Evolutionary conservation across 2,888 invertebrate species (phyloP), one percentile per base, ranked within the genome.

Genomic region (Polydrusus tereticollis): DNA sequence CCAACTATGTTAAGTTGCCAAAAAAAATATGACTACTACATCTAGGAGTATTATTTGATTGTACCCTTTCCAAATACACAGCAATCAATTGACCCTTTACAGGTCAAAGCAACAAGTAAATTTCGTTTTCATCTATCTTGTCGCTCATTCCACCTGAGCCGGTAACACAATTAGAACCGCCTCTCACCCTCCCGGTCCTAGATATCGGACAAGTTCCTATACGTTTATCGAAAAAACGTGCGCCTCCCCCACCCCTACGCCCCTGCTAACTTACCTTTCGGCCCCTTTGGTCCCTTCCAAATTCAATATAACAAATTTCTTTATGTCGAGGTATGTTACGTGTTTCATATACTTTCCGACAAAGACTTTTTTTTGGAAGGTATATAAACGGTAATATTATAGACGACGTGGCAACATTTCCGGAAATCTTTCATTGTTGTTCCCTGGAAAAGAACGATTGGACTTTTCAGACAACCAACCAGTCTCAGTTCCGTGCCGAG

Each of bases 221-320:
- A 36, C 55, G 38, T 50, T 64, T 52, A 64, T 52, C 64, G 64
- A 50, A 64, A 52, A 64, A 52, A 18, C 52, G 52, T 64, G 21
- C 36, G 4, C 23, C 41, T 41, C 38, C 41, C 26, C 38, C 55
- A 26, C 5, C 45, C 23, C 23, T 23, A 7, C 21, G 41, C 38
- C 38, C 60, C 1, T 16, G 12, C 18, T 60, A 23, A 26, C 45
- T 8, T 60, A 23, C 45, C 57, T 66, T 65, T 57, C 12, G 45
- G 26, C n/a, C 55, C 66, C 33, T 33, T 10, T 16, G 12, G 52
- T 14, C 57, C 29, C 20, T 38, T 52, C 33, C 57, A 55, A 66
- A 66, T 66, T 66, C 57, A 43, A 41, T 66, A 55, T 57, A 66
- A 66, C 57, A 26, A 66, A 57, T 66, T 66, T 66, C 57, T 52